These are phyloP conservation scores for Platerodrilus igneus DNA, from an alignment of 2,888 invertebrate species.

Conservation along the genomic window DNA sequence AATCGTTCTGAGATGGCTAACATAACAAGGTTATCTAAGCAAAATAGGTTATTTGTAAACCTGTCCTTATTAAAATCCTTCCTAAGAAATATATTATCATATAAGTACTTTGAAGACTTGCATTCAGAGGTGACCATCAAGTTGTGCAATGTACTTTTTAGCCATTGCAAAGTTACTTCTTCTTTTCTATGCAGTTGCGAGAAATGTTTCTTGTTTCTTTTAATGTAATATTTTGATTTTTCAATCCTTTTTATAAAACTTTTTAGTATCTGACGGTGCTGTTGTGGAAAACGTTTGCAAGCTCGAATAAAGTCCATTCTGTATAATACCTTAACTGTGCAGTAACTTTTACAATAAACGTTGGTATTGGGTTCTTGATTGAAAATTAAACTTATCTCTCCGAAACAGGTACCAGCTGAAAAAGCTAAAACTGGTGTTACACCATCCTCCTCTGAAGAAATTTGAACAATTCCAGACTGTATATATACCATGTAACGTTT, in stretches of 20 bases:
- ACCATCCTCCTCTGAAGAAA: conserved; percentile 32
- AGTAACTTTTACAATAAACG: conserved; percentile 28
- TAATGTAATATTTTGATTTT: background rate
- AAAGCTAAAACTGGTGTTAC: conserved; percentile 32
- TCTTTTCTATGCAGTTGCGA: too few species aligned
- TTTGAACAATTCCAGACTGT: conserved; percentile 28
- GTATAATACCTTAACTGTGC: conserved; percentile 26
- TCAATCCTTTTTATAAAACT: conserved; percentile 2
- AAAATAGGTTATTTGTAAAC: conserved; percentile 18
- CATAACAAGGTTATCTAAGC: conserved; percentile 21
- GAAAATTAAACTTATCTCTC: conserved; percentile 26
- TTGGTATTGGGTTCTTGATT: conserved; percentile 24
- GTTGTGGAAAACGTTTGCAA: conserved; percentile 8
- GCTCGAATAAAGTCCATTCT: conserved; percentile 22
- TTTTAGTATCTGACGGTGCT: background rate
- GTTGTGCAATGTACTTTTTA: conserved; percentile 23
- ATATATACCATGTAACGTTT: conserved; percentile 30
- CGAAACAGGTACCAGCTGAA: conserved; percentile 30
- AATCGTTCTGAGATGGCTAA: conserved; percentile 23
- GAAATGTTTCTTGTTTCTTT: too few species aligned
- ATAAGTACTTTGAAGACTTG: conserved; percentile 14
- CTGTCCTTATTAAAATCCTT: conserved; percentile 15
- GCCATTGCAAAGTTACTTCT: conserved; percentile 21
- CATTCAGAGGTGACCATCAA: conserved; percentile 23
- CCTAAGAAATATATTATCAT: conserved; percentile 24